Base-by-base conservation (phyloP, 64 coral and sea anemone genomes). In the Stylophora pistillata region DNA sequence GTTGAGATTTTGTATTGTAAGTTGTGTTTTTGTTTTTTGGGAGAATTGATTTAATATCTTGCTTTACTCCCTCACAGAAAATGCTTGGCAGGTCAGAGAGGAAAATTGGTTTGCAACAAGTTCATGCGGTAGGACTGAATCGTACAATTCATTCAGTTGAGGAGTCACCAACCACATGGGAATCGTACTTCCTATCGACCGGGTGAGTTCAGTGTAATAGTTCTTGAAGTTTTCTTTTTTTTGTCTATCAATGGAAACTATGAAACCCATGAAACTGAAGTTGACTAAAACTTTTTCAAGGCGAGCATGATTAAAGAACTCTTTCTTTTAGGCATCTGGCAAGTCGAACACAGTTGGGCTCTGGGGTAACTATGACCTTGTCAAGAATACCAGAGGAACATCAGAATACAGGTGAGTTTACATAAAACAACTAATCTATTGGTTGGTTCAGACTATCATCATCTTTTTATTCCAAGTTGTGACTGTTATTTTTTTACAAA, bases 291-390 rank as follows among this genome's bases (percentile, higher is more conserved):
- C 3, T 47, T 47, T 47, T 47, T 47, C 3, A 47, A 47, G 37
- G 37, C 37, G 37, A 47, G 37, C 7, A 7, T 47, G 37, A 4
- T 47, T 47, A 47, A 7, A 47, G 37, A 47, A 47, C 37, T 58
- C 72, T 13, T 74, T 15, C 55, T 73, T 57, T 3, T 37, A 97
- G 95, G 12, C 91, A 93, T 59, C 74, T 97, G 18, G 76, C 92
- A 27, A 89, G 79, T 68, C 73, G 95, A 73, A 93, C 91, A 59
- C 95, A 97, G 75, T 81, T 97, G 34, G 95, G 95, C 13, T 97
- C 91, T 23, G 80, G 89, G 74, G 91, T 97, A 6, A 93, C 91
- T 0, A 97, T 97, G 95, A 97, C 74, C 37, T 72, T 97, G 62
- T 58, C 78, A 5, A 64, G 74, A 70, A 70, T 95, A 55, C 94